Evolutionary conservation across 1,140 invertebrate genomes (phyloP).

Genomic region (Drosophila yakuba): DNA sequence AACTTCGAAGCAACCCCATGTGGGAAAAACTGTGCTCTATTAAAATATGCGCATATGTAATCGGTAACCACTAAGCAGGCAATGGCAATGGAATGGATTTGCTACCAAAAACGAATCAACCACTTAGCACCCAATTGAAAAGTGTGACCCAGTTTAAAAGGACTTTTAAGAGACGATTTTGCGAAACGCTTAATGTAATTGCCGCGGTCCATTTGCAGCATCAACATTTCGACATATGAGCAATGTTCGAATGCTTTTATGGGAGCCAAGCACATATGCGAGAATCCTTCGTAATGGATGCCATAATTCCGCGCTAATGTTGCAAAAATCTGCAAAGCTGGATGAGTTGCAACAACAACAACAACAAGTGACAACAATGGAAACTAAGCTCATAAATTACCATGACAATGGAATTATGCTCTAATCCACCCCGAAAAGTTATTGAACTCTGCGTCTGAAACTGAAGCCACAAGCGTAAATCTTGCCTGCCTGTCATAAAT

Average conservation of each 20-base stretch:
- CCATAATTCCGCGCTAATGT: constrained; percentile 55
- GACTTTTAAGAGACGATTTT: constrained; percentile 26
- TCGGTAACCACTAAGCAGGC: constrained; percentile 24
- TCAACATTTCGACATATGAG: constrained; percentile 18
- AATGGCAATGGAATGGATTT: neutral
- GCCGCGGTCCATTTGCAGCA: constrained; percentile 52
- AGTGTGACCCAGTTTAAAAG: constrained; percentile 59
- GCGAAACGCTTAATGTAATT: constrained; percentile 51
- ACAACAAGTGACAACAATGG: constrained; percentile 44
- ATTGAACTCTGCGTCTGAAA: constrained; percentile 47
- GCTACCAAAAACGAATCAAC: constrained; percentile 26
- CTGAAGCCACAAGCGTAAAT: constrained; percentile 41
- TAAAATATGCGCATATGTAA: constrained; percentile 64
- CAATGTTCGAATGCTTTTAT: constrained; percentile 23
- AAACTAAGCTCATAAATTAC: constrained; percentile 62
- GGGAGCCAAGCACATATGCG: constrained; percentile 39
- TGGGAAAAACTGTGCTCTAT: constrained; percentile 5
- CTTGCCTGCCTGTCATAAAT: constrained; percentile 57
- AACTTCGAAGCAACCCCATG: constrained; percentile 7
- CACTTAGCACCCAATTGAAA: constrained; percentile 66
- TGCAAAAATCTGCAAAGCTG: constrained; percentile 52
- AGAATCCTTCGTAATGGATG: constrained; percentile 48
- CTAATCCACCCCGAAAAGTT: constrained; percentile 60
- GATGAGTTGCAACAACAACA: constrained; percentile 2
- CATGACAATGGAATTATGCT: constrained; percentile 61